Conservation (phyloP, 2,113 vertebrate genomes). For the Craseonycteris thonglongyai region DNA sequence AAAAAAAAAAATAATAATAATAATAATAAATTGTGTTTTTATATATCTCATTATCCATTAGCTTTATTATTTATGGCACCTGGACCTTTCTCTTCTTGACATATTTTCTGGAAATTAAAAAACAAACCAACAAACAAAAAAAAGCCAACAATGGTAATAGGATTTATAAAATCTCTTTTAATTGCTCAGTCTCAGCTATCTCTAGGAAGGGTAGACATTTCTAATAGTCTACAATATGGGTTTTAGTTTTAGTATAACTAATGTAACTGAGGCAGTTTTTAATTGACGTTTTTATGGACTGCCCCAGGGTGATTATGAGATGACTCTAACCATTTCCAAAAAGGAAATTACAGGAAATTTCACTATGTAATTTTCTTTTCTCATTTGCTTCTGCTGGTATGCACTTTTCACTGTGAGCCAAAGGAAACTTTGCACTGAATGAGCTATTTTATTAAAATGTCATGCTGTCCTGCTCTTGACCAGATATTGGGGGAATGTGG, state of each 20-base stretch:
- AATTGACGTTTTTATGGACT: neutral
- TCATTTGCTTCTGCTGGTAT: slow-evolving; percentile 6
- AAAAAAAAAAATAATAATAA: no score
- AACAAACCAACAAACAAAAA: neutral
- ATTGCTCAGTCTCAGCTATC: neutral
- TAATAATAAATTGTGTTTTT: no score
- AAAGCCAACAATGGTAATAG: neutral
- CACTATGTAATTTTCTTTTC: neutral
- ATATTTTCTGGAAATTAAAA: neutral
- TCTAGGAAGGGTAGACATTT: neutral
- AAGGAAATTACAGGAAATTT: neutral
- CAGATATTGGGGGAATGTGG: neutral
- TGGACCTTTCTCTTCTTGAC: neutral
- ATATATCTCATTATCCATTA: neutral
- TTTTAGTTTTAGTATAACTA: neutral
- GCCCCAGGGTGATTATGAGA: neutral
- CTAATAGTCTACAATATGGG: neutral
- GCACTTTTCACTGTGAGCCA: neutral
- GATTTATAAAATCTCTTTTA: neutral
- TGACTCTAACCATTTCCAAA: neutral
- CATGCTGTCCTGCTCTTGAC: neutral
- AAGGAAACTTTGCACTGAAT: neutral
- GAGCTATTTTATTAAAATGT: neutral
- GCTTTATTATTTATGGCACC: neutral
- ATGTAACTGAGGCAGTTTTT: neutral